These are phyloP conservation scores for Hypena proboscidalis DNA, from an alignment of 2,888 invertebrate species.

Conservation along the genomic window DNA sequence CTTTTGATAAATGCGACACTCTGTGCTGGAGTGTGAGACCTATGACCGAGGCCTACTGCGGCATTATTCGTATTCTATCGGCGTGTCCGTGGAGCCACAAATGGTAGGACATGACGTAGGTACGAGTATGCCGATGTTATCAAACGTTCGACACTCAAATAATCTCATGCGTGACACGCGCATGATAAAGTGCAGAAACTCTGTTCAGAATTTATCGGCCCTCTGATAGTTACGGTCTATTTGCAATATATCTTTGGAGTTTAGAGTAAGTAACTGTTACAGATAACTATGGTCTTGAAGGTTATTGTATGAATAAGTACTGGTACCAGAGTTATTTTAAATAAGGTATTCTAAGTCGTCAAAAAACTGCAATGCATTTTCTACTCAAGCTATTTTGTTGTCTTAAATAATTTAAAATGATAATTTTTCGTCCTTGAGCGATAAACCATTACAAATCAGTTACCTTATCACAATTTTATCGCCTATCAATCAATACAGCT, in stretches of 20 bases:
- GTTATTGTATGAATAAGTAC: no score
- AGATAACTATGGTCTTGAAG: no score
- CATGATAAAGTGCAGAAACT: constrained; percentile 19
- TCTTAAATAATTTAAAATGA: no score
- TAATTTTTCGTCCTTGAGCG: no score
- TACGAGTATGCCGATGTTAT: constrained; percentile 29
- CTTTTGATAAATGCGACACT: constrained; percentile 67
- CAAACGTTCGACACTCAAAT: no score
- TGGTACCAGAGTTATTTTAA: no score
- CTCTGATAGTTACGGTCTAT: constrained; percentile 15
- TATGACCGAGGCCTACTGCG: constrained; percentile 54
- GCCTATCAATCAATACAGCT: no score
- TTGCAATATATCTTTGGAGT: constrained; percentile 4
- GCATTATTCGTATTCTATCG: constrained; percentile 53
- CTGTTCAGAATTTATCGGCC: constrained; percentile 19
- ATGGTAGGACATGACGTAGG: constrained; percentile 37
- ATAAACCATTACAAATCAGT: no score
- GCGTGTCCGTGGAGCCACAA: constrained; percentile 36
- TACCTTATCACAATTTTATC: no score
- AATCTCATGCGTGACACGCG: constrained; percentile 15
- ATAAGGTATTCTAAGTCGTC: no score
- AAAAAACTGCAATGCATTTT: no score
- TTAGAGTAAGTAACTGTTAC: not conserved
- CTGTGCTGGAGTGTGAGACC: constrained; percentile 51
- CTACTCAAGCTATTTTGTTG: no score